These are phyloP conservation scores for Karalla daura DNA, from an alignment of 2,797 vertebrate genomes.

Conservation along the genomic window DNA sequence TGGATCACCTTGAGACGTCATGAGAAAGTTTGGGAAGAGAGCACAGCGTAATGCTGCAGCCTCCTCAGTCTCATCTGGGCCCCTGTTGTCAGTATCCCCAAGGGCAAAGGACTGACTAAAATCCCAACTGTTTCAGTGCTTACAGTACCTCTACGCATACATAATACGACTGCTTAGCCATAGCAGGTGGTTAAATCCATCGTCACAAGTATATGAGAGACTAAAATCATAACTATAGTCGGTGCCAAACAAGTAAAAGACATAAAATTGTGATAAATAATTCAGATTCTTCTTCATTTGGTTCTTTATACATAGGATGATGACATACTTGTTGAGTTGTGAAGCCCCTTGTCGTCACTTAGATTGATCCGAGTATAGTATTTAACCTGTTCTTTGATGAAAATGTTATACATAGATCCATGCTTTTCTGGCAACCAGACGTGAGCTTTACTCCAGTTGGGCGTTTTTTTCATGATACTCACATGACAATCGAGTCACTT, in stretches of 20 bases:
- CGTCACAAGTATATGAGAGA: too few relatives aligned
- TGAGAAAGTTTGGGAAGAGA: not conserved
- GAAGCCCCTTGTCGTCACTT: too few relatives aligned
- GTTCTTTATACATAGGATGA: not conserved
- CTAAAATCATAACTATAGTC: not conserved
- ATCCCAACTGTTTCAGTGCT: not conserved
- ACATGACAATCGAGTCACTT: too few relatives aligned
- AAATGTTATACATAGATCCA: too few relatives aligned
- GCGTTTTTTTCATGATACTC: too few relatives aligned
- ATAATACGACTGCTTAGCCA: not conserved
- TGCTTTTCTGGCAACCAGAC: too few relatives aligned
- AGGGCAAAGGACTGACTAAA: not conserved
- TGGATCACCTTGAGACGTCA: constrained; percentile 27
- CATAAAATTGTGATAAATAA: not conserved
- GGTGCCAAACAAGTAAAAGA: not conserved
- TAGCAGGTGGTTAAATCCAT: not conserved
- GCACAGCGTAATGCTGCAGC: not conserved
- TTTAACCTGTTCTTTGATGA: too few relatives aligned
- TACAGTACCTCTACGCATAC: not conserved
- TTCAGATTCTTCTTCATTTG: not conserved
- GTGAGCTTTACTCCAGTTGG: too few relatives aligned
- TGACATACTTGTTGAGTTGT: not conserved
- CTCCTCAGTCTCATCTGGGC: constrained; percentile 4
- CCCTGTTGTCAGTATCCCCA: not conserved
- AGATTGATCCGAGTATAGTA: too few relatives aligned